phyloP scores from a whole-genome alignment of 1,140 invertebrate genomes.

The Callitettix versicolor region DNA sequence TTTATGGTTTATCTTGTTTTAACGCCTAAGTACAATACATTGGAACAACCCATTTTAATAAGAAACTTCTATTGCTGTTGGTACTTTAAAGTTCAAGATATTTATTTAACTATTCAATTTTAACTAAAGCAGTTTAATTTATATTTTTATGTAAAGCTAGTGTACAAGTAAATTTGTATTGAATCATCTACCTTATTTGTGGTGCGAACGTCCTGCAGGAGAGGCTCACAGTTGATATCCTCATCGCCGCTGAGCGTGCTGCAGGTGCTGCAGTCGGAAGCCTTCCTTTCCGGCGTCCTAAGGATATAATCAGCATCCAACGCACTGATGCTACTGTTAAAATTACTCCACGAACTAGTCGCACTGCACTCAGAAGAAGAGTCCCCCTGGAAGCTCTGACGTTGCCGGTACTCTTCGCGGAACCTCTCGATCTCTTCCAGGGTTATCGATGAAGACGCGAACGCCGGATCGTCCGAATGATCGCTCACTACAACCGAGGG shows the following conservation, averaged over 20 bases:
- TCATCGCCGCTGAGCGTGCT: conserved; percentile 57
- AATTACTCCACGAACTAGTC: conserved; percentile 51
- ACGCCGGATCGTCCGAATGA: conserved; percentile 57
- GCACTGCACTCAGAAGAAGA: conserved; percentile 46
- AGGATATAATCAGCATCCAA: conserved; percentile 42
- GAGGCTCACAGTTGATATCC: conserved; percentile 30
- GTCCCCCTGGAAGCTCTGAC: conserved; percentile 26
- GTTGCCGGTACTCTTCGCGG: conserved; percentile 28
- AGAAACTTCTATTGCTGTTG: too few species aligned
- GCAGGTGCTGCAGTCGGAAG: conserved; percentile 50
- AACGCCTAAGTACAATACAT: too few species aligned
- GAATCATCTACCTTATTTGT: conserved; percentile 21
- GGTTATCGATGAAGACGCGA: conserved; percentile 34
- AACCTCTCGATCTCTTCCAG: conserved; percentile 54
- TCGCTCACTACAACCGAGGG: conserved; percentile 76
- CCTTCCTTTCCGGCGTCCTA: conserved; percentile 42
- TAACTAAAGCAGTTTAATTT: too few species aligned
- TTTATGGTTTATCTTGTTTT: too few species aligned
- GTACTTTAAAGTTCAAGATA: too few species aligned
- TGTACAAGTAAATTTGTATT: too few species aligned
- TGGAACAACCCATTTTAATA: too few species aligned
- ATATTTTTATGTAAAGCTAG: too few species aligned
- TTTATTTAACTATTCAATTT: too few species aligned
- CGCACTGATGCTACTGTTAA: conserved; percentile 43
- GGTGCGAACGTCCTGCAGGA: conserved; percentile 15